Percentiles rank a stretch among this genome's conserved stretches.
Conservation (phyloP, 2,888 invertebrate genomes). For the Oscheius myriophilus region DNA sequence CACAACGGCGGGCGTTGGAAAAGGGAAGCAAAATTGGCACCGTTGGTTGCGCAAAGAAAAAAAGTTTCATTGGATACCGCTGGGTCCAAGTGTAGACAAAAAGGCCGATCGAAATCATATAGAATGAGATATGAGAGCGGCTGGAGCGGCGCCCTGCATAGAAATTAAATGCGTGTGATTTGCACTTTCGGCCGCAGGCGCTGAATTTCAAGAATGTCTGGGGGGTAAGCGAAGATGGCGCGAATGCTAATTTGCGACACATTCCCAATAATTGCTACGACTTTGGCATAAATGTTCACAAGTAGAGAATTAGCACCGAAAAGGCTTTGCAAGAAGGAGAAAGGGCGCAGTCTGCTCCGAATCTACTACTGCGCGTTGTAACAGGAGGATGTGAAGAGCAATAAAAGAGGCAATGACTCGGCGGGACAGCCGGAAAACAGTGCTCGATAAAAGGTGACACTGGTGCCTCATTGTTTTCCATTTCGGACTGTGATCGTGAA, state of each 20-base stretch:
- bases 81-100: no score
- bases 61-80: no score
- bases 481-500: no score
- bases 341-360: neutral
- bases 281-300: conserved; percentile 29
- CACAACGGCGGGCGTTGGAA: no score
- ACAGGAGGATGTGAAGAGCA: conserved; percentile 23
- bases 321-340: neutral
- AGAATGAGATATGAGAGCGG: no score
- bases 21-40: no score
- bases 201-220: no score
- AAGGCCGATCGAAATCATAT: no score
- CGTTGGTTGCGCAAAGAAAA: no score
- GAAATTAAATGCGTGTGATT: no score
- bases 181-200: no score
- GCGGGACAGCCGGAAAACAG: conserved; percentile 8
- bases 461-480: neutral
- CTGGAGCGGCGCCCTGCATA: no score
- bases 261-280: conserved; percentile 30
- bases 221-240: conserved; percentile 19
- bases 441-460: conserved; percentile 9
- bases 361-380: conserved; percentile 9
- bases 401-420: conserved; percentile 14
- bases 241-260: conserved; percentile 29
- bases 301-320: conserved; percentile 18